These are phyloP conservation scores for Tenthredo amoena DNA, from an alignment of 2,888 invertebrate genomes.

Conservation along the genomic window DNA sequence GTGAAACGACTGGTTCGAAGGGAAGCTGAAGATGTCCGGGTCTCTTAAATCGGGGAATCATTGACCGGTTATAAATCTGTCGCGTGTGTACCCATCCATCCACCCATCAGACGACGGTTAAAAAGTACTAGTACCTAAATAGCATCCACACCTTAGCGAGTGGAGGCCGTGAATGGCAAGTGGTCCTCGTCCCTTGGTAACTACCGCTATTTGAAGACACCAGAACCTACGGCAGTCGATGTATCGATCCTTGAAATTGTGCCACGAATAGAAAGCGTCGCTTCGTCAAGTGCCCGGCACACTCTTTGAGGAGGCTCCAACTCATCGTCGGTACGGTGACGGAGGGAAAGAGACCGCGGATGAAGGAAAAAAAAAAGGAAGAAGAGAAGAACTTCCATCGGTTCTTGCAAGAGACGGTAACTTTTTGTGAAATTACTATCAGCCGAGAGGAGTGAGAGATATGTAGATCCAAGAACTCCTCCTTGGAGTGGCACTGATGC, in stretches of 20 bases:
- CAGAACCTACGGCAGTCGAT: conserved; percentile 65
- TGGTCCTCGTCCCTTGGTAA: conserved; percentile 60
- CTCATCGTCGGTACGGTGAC: conserved; percentile 26
- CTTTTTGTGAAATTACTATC: neutral
- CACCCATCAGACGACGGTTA: conserved; percentile 25
- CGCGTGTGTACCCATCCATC: conserved; percentile 40
- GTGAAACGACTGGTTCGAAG: neutral
- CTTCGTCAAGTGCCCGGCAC: conserved; percentile 64
- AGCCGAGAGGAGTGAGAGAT: neutral
- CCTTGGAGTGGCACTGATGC: neutral
- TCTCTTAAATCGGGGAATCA: conserved; percentile 41
- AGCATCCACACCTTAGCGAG: conserved; percentile 50
- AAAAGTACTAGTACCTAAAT: conserved; percentile 52
- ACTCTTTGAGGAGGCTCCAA: conserved; percentile 60
- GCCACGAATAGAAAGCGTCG: conserved; percentile 71
- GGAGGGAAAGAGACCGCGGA: conserved; percentile 10
- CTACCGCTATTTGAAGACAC: conserved; percentile 65
- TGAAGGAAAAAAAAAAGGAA: neutral
- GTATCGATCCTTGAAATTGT: conserved; percentile 75
- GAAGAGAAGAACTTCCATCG: neutral
- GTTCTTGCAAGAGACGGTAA: neutral
- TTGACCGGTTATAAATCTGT: conserved; percentile 36
- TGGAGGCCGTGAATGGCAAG: conserved; percentile 58
- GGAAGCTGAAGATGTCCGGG: conserved; percentile 16
- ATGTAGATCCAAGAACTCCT: neutral